Evolutionary conservation across 2,888 invertebrate genomes (phyloP), one percentile per base, ranked within the genome.

Genomic region (Steromphala cineraria): DNA sequence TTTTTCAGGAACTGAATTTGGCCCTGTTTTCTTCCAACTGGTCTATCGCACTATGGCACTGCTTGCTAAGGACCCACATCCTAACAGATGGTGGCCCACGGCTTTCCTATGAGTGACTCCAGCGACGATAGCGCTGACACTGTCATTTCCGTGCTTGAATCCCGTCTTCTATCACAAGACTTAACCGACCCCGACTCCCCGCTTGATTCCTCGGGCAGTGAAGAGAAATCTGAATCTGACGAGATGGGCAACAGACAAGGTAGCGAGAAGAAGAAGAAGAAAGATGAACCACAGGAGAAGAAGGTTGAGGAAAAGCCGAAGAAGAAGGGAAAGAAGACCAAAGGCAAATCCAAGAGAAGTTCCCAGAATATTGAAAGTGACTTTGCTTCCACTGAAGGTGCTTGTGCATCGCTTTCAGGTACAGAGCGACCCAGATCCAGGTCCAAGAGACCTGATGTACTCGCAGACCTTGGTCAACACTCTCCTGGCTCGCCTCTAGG

Each of bases 241-340:
- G 28, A 40, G 13, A 80, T 75, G 75, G 75, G 75, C 36, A 75
- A 80, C 19, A 46, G 62, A 55, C 40, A 53, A 17, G 53, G 80
- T 53, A 53, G 79, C 21, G 79, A 79, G 15, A 79, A 78, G 15
- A 52, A 46, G 19, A 78, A 79, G 21, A 13, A 75, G 2, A 83
- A 74, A 28, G 79, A 81, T 3, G 79, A 81, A 19, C 81, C 81
- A 53, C 55, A 77, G 17, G 81, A 81, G 74, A 82, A 83, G 55
- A 79, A 79, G 53, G 52, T 4, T 53, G 76, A 81, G 46, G 82
- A 80, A 24, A 78, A 77, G 53, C 67, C 81, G 15, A 75, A 82
- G 53, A 67, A 78, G 40, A 55, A 79, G 62, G 62, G 55, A 21
- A 74, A 79, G 53, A 79, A 75, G 36, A 55, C 76, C 19, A 36